phyloP scores from a whole-genome alignment of 2,888 invertebrate genomes.

The Latrodectus hesperus region DNA sequence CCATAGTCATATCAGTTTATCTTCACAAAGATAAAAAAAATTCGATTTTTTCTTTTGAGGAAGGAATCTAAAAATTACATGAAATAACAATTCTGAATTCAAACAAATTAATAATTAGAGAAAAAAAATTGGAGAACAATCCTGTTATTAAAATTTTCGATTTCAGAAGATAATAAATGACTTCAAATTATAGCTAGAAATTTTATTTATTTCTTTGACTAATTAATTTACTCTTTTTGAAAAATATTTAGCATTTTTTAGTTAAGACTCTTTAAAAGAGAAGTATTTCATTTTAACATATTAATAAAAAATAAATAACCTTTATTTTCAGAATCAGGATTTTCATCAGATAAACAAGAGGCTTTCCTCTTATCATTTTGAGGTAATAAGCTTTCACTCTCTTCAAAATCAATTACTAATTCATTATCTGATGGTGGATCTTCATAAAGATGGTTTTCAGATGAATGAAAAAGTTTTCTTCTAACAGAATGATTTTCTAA shows the following conservation, averaged over 20 bases:
- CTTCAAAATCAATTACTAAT: background rate
- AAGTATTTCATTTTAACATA: background rate
- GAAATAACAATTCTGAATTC: too few relatives aligned
- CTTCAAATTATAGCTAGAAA: too few relatives aligned
- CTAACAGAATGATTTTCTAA: conserved; percentile 14
- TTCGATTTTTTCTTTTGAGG: too few relatives aligned
- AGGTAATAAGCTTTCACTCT: conserved; percentile 13
- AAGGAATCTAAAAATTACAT: too few relatives aligned
- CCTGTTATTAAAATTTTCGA: too few relatives aligned
- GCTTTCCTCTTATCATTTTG: conserved; percentile 29
- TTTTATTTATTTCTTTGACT: too few relatives aligned
- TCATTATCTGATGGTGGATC: background rate
- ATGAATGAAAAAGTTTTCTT: conserved; percentile 20
- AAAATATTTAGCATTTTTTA: background rate
- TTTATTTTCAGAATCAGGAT: background rate
- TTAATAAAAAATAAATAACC: background rate
- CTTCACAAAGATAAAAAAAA: too few relatives aligned
- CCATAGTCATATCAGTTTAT: too few relatives aligned
- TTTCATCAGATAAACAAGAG: conserved; percentile 30
- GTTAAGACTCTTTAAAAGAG: background rate
- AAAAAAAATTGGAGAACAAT: too few relatives aligned
- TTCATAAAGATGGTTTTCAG: background rate
- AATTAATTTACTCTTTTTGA: background rate
- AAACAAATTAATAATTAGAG: too few relatives aligned
- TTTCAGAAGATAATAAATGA: too few relatives aligned